Conservation (phyloP, 2,113 vertebrate genomes). For the Aegypius monachus region DNA sequence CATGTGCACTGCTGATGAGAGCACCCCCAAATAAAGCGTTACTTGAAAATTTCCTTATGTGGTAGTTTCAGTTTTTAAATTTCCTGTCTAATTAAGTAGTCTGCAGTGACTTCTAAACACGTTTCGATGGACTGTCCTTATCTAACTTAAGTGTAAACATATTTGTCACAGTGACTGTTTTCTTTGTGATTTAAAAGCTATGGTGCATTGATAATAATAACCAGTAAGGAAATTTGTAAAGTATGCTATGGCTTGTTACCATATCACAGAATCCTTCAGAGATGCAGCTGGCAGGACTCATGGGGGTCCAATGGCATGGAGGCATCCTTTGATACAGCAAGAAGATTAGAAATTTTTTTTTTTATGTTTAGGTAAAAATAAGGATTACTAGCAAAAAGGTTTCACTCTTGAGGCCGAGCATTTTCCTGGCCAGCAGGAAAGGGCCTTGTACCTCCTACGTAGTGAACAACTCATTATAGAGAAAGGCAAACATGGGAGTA, state of each 20-base stretch:
- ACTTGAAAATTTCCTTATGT: not conserved
- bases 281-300: not conserved
- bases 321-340: not conserved
- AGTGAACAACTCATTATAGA: not conserved
- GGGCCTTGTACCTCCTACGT: not conserved
- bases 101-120: not conserved
- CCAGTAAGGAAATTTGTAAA: not conserved
- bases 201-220: not conserved
- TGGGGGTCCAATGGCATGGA: not conserved
- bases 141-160: fast-evolving
- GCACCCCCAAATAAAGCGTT: not conserved
- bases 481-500: not conserved
- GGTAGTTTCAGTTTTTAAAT: not conserved
- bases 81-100: not conserved
- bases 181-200: not conserved
- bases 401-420: not conserved
- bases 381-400: not conserved
- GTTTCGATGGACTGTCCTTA: not conserved
- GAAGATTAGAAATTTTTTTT: not conserved
- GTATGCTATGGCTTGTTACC: not conserved
- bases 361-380: not conserved
- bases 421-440: not conserved
- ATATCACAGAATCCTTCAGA: not conserved
- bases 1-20: not conserved
- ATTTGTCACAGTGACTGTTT: not conserved